Evolutionary conservation across 2,113 vertebrate species (phyloP), one percentile per base, ranked within the genome.

Genomic region (Opisthocomus hoazin): DNA sequence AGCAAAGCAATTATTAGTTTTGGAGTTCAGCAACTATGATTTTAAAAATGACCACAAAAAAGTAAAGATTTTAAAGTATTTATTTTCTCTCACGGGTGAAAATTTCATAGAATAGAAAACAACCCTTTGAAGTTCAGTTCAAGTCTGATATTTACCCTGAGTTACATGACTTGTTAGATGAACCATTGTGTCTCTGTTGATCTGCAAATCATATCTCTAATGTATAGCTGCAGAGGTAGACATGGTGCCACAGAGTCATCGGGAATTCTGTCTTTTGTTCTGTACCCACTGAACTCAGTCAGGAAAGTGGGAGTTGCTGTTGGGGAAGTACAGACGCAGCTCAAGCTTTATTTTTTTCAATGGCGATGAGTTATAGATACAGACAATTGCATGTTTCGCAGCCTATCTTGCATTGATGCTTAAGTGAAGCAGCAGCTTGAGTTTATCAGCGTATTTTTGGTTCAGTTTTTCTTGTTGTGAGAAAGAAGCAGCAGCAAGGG

Each of bases 181-280:
- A 54, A 56, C n/a, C 3, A 13, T 27, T 45, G 9, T 29, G 10
- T 64, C 27, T 71, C 53, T 50, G 29, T 36, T 66, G 30, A 36
- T 45, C 27, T 89, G 39, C 34, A 87, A 43, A 77, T 39, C 11
- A 51, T 37, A 30, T 24, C 26, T 66, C 9, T 54, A 17, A 58
- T 6, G 6, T 37, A 12, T 19, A 71, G 43, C 21, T 53, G 66
- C 48, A 24, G 32, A 30, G 16, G 34, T 46, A 51, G 34, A 24
- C 14, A 20, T 1, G 1, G 41, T 29, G 23, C 22, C 29, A 26
- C 0, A 1, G 23, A 48, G 15, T 24, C 11, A 21, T 11, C 8
- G 7, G 37, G 30, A 36, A 41, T 58, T 65, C 22, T 84, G n/a
- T 66, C 26, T 64, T 58, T 34, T 58, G 17, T 32, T 65, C 5